These are phyloP conservation scores for Prionace glauca DNA, from an alignment of 2,797 vertebrate species.

Conservation along the genomic window DNA sequence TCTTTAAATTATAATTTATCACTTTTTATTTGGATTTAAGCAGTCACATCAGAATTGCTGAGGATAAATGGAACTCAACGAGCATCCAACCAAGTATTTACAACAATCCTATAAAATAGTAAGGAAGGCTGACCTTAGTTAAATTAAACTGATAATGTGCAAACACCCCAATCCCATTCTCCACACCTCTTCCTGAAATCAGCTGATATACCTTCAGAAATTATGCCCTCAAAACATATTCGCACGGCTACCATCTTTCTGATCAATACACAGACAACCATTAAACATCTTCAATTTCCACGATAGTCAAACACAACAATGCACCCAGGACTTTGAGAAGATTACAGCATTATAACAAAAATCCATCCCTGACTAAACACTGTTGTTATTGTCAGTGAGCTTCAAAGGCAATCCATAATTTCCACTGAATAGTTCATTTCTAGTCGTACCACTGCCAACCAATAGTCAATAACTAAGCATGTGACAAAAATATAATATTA, in stretches of 20 bases:
- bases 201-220: not conserved
- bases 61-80: not conserved
- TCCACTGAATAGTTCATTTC: not conserved
- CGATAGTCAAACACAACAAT: not conserved
- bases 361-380: not conserved
- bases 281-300: not conserved
- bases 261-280: not conserved
- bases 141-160: not conserved
- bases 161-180: not conserved
- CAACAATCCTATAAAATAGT: not conserved
- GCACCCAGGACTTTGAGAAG: not conserved
- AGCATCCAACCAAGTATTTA: not conserved
- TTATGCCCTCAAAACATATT: not conserved
- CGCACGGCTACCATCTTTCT: not conserved
- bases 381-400: not conserved
- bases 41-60: not conserved
- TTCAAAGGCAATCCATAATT: not conserved
- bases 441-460: not conserved
- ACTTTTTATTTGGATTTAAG: constrained; percentile 1
- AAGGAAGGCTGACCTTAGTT: not conserved
- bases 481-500: not conserved
- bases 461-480: not conserved
- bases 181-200: not conserved
- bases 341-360: not conserved
- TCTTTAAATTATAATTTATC: not conserved